Percentiles rank a stretch among this genome's conserved stretches.
phyloP scores from a whole-genome alignment of 2,888 invertebrate genomes.

The Pristionchus mayeri region DNA sequence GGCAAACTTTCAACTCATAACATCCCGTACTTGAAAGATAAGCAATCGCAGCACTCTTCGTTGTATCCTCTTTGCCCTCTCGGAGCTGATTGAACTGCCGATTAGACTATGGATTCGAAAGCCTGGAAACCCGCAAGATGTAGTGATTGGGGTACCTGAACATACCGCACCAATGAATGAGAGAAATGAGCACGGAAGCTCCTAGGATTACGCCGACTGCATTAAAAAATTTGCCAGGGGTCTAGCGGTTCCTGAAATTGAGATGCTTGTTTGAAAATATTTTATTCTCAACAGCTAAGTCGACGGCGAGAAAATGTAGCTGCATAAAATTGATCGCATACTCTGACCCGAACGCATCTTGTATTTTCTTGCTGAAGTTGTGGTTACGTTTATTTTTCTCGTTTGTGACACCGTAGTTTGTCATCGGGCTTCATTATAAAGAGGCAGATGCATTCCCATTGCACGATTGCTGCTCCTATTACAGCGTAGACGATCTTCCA shows the following conservation, averaged over 20 bases:
- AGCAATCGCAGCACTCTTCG: neutral
- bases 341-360: neutral
- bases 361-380: neutral
- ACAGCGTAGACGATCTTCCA: neutral
- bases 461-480: neutral
- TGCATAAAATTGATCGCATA: neutral
- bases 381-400: too few relatives aligned
- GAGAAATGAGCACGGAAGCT: neutral
- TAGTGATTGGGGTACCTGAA: neutral
- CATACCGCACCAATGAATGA: neutral
- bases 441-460: constrained; percentile 7
- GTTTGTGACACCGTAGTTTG: constrained; percentile 9
- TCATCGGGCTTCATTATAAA: neutral
- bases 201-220: neutral
- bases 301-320: neutral
- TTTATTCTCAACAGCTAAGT: neutral
- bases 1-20: too few relatives aligned
- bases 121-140: neutral
- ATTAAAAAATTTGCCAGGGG: neutral
- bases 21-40: neutral
- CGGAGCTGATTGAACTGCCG: neutral
- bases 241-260: neutral
- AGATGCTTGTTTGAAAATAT: too few relatives aligned
- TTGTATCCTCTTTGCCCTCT: neutral
- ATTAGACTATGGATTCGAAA: neutral